Conservation (phyloP, 2,797 vertebrate genomes). For the Phoxinus dragarum region DNA sequence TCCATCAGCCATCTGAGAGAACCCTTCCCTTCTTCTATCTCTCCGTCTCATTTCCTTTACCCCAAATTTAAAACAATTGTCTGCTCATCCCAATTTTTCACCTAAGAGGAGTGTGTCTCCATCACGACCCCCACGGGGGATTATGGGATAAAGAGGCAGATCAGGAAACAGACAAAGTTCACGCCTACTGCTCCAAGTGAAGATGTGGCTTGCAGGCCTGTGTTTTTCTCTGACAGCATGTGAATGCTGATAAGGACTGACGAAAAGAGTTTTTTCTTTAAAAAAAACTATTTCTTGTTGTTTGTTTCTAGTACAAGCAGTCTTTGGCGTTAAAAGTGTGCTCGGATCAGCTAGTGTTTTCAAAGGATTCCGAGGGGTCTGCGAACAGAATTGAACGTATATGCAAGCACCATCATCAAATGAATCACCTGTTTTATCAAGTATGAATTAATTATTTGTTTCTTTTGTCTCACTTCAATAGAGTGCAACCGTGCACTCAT, state of each 20-base stretch:
- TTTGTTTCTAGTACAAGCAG: constrained; percentile 11
- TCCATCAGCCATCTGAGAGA: constrained; percentile 36
- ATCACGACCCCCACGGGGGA: constrained; percentile 25
- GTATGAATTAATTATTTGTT: not conserved
- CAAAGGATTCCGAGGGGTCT: not conserved
- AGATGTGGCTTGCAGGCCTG: not conserved
- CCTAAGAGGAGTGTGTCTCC: constrained; percentile 37
- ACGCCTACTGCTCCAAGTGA: not conserved
- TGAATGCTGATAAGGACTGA: constrained; percentile 7
- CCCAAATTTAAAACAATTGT: constrained; percentile 47
- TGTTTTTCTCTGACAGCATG: constrained; percentile 14
- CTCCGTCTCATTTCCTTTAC: constrained; percentile 1
- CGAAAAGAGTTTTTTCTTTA: not conserved
- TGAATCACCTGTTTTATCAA: not conserved
- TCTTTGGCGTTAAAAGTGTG: not conserved
- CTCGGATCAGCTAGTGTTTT: not conserved
- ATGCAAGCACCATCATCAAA: not conserved
- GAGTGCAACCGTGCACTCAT: too few relatives aligned
- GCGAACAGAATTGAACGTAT: not conserved
- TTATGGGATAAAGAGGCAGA: constrained; percentile 51
- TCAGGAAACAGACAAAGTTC: constrained; percentile 33
- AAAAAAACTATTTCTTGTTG: not conserved
- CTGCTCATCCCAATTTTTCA: constrained; percentile 43
- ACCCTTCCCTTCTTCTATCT: constrained; percentile 19
- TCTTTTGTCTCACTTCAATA: not conserved